A percentile compares a stretch with the other conserved stretches of the same genome.
Evolutionary conservation across 2,797 vertebrate species (phyloP).

Genomic region (Melopsittacus undulatus): DNA sequence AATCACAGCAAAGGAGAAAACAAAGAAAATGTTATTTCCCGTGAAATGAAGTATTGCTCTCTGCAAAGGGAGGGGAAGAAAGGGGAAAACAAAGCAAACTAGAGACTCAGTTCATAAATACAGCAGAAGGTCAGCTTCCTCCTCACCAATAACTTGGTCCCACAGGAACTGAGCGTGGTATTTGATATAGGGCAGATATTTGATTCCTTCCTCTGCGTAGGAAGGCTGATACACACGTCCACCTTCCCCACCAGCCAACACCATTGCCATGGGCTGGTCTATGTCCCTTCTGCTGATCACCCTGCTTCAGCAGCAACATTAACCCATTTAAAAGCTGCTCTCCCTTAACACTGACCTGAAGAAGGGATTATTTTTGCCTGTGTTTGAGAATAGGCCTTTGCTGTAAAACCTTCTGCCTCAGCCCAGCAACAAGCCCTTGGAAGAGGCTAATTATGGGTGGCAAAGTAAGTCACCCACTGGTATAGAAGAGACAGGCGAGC

Average conservation of each 20-base stretch:
- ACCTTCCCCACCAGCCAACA: neutral
- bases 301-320: neutral
- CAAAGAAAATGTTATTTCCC: slow-evolving; percentile 10
- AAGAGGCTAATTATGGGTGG: neutral
- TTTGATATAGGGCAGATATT: slow-evolving; percentile 47
- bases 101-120: slow-evolving; percentile 38
- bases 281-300: neutral
- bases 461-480: neutral
- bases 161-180: neutral
- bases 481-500: neutral
- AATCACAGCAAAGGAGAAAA: neutral
- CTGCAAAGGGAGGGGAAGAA: neutral
- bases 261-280: accelerated
- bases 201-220: slow-evolving; percentile 20
- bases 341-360: neutral
- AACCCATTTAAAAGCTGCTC: neutral
- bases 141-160: slow-evolving; percentile 21
- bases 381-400: neutral
- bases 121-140: slow-evolving; percentile 57
- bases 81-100: neutral
- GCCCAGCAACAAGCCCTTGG: neutral
- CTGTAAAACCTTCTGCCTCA: slow-evolving; percentile 1
- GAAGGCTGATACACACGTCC: neutral
- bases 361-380: neutral
- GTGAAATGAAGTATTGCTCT: neutral